A percentile compares a stretch with the other conserved stretches of the same genome.
Conservation (phyloP, 2,797 vertebrate species). For the Helostoma temminkii region DNA sequence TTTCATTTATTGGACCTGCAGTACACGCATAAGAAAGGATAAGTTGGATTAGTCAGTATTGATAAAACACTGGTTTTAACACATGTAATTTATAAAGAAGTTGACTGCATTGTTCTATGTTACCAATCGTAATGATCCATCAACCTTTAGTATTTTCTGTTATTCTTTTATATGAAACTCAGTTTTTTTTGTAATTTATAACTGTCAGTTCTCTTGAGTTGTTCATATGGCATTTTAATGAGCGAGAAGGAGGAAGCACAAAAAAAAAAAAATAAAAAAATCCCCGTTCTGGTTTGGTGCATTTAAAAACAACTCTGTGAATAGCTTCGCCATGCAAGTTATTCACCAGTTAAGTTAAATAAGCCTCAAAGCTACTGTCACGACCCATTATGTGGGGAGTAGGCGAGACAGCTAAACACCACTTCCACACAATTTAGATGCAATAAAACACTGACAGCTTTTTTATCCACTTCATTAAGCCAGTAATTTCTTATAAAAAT, state of each 20-base stretch:
- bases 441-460: conserved; percentile 93
- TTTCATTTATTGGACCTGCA: conserved; percentile 14
- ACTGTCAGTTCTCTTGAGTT: conserved; percentile 44
- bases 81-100: conserved; percentile 17
- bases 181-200: too few relatives aligned
- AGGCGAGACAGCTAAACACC: conserved; percentile 88
- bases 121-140: conserved; percentile 5
- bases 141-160: conserved; percentile 15
- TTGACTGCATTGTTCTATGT: background rate
- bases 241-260: conserved; percentile 11
- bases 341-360: conserved; percentile 90
- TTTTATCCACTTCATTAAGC: conserved; percentile 96
- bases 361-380: conserved; percentile 91
- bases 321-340: conserved; percentile 85
- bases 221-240: conserved; percentile 49
- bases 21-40: background rate
- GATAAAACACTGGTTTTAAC: conserved; percentile 14
- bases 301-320: conserved; percentile 71
- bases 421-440: conserved; percentile 92
- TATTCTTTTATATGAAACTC: conserved; percentile 5
- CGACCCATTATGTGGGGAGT: conserved; percentile 91
- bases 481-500: conserved; percentile 95
- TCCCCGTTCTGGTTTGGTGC: conserved; percentile 58
- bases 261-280: background rate
- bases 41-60: conserved; percentile 26